Evolutionary conservation across 2,888 invertebrate genomes (phyloP), one percentile per base, ranked within the genome.

Genomic region (Sphaerolaimus hirsutus): DNA sequence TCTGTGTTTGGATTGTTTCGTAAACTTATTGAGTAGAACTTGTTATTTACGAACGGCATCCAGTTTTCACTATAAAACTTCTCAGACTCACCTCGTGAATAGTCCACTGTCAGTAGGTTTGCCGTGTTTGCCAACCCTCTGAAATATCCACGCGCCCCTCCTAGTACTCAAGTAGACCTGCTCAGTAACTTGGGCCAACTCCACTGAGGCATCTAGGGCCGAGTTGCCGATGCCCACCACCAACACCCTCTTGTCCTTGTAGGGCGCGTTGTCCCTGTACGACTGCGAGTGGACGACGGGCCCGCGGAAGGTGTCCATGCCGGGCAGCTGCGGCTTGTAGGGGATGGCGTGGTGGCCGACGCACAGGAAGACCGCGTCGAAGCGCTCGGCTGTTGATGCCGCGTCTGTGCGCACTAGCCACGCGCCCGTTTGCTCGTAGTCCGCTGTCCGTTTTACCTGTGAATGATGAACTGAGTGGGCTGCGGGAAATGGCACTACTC

Each of bases 191-290:
- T 56, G 49, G 42, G 59, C 54, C 26, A 68, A 53, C 41, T 68
- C 68, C 2, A 67, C 66, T 17, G 67, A 65, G 10, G 62, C 58
- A 53, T 68, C 68, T 2, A 65, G 59, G 1, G 66, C 68, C 1
- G 69, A 69, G 51, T 70, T 70, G 2, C 70, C 69, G 44, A 70
- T 64, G 2, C 70, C 70, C 23, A 71, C 55, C 2, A 71, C 59
- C 22, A 70, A 58, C 2, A 69, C 65, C 44, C 40, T 49, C 48
- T 66, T 65, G 23, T 58, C 64, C 36, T 58, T 56, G 48, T 64
- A 66, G 2, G 58, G 54, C 23, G 54, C 49, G 36, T 49, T 49
- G 41, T 59, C 54, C 17, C 55, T 54, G 50, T 60, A 62, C 23
- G 55, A 49, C 32, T 60, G 58, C 14, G 62, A 56, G 44, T 62